These are phyloP conservation scores for Anarsia innoxiella DNA, from an alignment of 2,888 invertebrate species.

Conservation along the genomic window DNA sequence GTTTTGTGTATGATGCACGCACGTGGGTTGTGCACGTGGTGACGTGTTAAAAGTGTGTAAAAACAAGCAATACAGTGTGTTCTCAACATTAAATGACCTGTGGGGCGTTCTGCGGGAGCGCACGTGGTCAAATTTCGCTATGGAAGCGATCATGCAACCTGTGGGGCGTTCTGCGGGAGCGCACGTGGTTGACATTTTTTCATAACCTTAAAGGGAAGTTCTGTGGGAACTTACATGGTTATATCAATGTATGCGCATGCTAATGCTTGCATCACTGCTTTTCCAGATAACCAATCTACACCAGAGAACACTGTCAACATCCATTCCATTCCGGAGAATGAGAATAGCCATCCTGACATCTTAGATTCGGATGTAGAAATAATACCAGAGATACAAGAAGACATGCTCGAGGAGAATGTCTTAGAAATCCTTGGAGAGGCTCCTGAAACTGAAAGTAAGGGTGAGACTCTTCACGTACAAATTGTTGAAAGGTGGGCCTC, in stretches of 20 bases:
- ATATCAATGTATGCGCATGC: no score
- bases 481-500: constrained; percentile 2
- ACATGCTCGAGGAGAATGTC: not conserved
- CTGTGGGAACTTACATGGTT: no score
- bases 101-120: not conserved
- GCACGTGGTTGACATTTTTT: not conserved
- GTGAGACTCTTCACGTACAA: not conserved
- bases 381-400: not conserved
- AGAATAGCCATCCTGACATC: not conserved
- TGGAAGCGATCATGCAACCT: no score
- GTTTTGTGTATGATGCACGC: no score
- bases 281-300: no score
- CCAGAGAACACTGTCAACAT: no score
- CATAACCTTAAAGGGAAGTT: not conserved
- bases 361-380: not conserved
- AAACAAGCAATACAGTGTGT: no score
- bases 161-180: not conserved
- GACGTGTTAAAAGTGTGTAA: no score
- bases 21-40: no score
- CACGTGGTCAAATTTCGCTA: not conserved
- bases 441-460: not conserved
- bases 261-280: no score
- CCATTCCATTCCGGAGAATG: not conserved
- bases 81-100: not conserved
- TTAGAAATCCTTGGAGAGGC: not conserved